Base-by-base conservation (phyloP, 2,888 invertebrate genomes). In the Mythimna albipuncta region DNA sequence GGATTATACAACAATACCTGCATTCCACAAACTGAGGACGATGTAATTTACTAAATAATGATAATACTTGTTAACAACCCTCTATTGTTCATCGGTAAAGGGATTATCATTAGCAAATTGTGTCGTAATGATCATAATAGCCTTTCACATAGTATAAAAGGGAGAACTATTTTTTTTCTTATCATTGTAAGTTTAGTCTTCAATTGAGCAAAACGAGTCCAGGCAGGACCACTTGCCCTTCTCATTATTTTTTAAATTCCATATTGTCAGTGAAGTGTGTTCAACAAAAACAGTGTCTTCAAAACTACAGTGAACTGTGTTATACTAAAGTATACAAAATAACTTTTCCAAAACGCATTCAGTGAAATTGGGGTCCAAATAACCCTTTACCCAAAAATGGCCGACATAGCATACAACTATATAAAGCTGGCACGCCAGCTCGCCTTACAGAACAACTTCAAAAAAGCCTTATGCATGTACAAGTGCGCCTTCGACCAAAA, bases 381-480 rank as follows among this genome's bases (percentile, higher is more conserved):
- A 16, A 9, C 47, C 6, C 44, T 4, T 44, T 44, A 50, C n/a
- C 6, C 6, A 0, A 52, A 52, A 58, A 76, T 82, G 78, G 10
- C 35, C 0, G 64, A 69, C 26, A 19, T 61, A 44, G 74, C 69
- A 2, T 57, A 58, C 38, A 38, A 59, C n/a, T 75, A 52, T 21
- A 50, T 83, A 41, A 66, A 19, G 9, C 16, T 77, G 2, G 83
- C 74, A 19, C 77, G 70, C 0, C 69, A 71, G 57, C 64, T 81
- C 6, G 70, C 66, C 5, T 19, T 55, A 13, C 35, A 65, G 58
- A 71, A 67, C 26, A 61, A 64, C 16, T 72, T 61, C 26, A 75
- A 70, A 4, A n/a, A 63, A 41, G 66, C 81, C 10, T 81, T 75
- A 32, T 55, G 72, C 26, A 80, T 80, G 83, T 80, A 78, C 63